These are phyloP conservation scores for Colinus virginianus DNA, from an alignment of 2,113 vertebrate species.

Conservation along the genomic window DNA sequence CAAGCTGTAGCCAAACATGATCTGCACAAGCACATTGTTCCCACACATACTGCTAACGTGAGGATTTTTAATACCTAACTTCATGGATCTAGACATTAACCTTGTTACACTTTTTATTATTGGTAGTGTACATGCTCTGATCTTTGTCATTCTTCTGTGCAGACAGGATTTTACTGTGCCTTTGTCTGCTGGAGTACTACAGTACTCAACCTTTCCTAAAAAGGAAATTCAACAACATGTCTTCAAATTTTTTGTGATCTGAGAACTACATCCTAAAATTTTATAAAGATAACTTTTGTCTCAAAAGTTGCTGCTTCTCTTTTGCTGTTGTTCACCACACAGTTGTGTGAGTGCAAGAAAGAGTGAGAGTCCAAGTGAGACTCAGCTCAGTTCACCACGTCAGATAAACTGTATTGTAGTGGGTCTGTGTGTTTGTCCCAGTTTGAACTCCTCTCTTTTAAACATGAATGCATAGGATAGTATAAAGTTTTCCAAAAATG, in stretches of 20 bases:
- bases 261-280: background rate
- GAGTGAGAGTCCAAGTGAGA: background rate
- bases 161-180: background rate
- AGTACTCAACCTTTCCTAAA: background rate
- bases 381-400: background rate
- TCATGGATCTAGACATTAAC: background rate
- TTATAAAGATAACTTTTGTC: background rate
- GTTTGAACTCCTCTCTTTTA: background rate
- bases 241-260: background rate
- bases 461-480: background rate
- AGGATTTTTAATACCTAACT: background rate
- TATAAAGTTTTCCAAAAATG: background rate
- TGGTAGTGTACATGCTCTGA: background rate
- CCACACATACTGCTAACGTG: background rate
- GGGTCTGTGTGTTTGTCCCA: background rate
- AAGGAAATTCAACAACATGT: background rate
- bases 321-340: background rate
- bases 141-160: background rate
- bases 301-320: background rate
- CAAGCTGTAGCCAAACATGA: background rate
- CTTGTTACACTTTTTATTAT: background rate
- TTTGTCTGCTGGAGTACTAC: background rate
- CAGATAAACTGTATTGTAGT: background rate
- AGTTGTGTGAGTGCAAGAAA: background rate
- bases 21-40: background rate